Conservation (phyloP, 2,888 invertebrate genomes). For the Laspeyria flexula region DNA sequence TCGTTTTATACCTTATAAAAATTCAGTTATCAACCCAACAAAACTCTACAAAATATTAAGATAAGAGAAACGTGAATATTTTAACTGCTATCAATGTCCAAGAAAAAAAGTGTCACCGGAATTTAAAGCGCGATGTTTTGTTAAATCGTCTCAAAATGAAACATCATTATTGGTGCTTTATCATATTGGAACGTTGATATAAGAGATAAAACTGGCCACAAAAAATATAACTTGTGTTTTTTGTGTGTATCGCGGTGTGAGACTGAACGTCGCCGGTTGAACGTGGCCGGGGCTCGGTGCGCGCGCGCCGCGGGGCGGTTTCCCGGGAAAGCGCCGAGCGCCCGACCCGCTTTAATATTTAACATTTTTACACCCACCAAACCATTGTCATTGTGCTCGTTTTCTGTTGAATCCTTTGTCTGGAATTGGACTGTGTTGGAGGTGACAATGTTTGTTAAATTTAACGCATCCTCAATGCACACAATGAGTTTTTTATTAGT, state of each 20-base stretch:
- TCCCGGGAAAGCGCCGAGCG: constrained; percentile 76
- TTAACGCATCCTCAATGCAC: constrained; percentile 74
- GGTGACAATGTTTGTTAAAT: constrained; percentile 83
- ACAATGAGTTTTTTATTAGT: constrained; percentile 80
- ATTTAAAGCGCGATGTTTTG: constrained; percentile 65
- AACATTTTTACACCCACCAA: constrained; percentile 80
- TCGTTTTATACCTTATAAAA: constrained; percentile 55
- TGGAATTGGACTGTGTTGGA: constrained; percentile 73
- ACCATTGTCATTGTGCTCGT: constrained; percentile 70
- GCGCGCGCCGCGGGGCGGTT: constrained; percentile 81
- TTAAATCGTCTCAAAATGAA: constrained; percentile 78
- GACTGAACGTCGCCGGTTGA: constrained; percentile 79
- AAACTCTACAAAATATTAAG: constrained; percentile 22
- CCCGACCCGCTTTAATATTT: constrained; percentile 79
- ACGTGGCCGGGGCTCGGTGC: constrained; percentile 64
- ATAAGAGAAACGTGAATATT: constrained; percentile 44
- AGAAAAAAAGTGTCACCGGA: constrained; percentile 70
- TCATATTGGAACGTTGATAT: constrained; percentile 78
- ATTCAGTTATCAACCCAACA: constrained; percentile 30
- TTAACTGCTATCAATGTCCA: constrained; percentile 39
- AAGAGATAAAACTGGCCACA: constrained; percentile 72
- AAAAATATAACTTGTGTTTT: constrained; percentile 75
- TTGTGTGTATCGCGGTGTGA: constrained; percentile 74
- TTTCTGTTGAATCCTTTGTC: constrained; percentile 77
- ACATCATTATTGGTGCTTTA: constrained; percentile 86